phyloP scores from a whole-genome alignment of 2,888 invertebrate species.

The Cephus nigrinus region DNA sequence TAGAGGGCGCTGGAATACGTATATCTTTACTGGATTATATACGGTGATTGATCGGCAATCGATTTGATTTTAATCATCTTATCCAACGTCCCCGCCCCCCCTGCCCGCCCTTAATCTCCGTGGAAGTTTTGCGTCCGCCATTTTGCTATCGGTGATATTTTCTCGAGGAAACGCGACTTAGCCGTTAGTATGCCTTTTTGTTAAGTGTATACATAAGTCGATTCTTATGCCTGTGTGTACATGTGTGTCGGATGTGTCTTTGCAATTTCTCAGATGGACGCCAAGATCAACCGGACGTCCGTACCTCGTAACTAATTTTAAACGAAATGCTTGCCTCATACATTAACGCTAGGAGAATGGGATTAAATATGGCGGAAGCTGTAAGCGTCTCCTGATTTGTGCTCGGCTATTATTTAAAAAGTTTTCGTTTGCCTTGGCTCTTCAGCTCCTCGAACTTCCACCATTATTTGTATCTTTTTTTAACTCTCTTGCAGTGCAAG shows the following conservation, averaged over 20 bases:
- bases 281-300: background rate
- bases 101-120: background rate
- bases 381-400: background rate
- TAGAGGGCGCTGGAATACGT: background rate
- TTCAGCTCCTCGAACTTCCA: background rate
- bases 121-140: background rate
- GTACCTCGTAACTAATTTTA: background rate
- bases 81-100: background rate
- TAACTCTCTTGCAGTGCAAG: constrained; percentile 9
- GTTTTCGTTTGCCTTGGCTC: background rate
- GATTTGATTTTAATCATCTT: background rate
- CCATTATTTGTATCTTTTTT: background rate
- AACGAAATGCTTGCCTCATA: background rate
- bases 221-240: background rate
- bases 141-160: background rate
- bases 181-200: background rate
- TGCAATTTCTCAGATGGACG: background rate
- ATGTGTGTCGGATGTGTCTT: background rate
- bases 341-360: background rate
- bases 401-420: background rate
- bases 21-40: background rate
- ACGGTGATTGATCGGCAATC: background rate
- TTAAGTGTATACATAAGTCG: background rate
- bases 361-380: background rate
- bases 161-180: background rate